Evolutionary conservation across 2,888 invertebrate species (phyloP).

Genomic region (Rhimphoctona megacephalus): DNA sequence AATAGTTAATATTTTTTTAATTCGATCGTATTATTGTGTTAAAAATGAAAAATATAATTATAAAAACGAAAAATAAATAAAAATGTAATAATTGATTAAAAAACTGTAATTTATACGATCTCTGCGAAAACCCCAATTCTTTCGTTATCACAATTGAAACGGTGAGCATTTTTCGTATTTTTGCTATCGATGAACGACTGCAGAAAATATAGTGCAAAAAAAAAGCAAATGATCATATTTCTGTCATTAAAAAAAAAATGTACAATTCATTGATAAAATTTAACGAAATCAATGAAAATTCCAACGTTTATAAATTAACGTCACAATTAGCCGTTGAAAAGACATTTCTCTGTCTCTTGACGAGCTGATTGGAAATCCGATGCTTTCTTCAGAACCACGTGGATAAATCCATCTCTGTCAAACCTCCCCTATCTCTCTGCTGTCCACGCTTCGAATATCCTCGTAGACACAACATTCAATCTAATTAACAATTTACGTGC

Average conservation of each 20-base stretch:
- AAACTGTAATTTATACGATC: not conserved
- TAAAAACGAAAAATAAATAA: not conserved
- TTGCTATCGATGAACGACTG: not conserved
- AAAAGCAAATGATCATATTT: no score
- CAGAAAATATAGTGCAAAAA: not conserved
- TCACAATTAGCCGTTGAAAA: not conserved
- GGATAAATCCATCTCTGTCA: not conserved
- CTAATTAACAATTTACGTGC: constrained; percentile 70
- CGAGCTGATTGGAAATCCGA: constrained; percentile 1
- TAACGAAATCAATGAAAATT: no score
- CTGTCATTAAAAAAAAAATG: not conserved
- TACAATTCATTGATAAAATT: not conserved
- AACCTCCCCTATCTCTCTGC: not conserved
- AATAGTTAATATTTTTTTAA: no score
- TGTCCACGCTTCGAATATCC: constrained; percentile 34
- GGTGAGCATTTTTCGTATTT: not conserved
- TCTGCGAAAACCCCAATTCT: not conserved
- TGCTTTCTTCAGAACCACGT: not conserved
- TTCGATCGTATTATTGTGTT: no score
- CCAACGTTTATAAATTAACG: constrained; percentile 1
- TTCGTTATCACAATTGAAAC: not conserved
- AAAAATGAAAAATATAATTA: no score
- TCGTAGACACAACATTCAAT: constrained; percentile 2
- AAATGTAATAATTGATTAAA: not conserved
- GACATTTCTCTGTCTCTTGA: not conserved